Base-by-base conservation (phyloP, 2,797 vertebrate genomes). In the Crenuchus spilurus region DNA sequence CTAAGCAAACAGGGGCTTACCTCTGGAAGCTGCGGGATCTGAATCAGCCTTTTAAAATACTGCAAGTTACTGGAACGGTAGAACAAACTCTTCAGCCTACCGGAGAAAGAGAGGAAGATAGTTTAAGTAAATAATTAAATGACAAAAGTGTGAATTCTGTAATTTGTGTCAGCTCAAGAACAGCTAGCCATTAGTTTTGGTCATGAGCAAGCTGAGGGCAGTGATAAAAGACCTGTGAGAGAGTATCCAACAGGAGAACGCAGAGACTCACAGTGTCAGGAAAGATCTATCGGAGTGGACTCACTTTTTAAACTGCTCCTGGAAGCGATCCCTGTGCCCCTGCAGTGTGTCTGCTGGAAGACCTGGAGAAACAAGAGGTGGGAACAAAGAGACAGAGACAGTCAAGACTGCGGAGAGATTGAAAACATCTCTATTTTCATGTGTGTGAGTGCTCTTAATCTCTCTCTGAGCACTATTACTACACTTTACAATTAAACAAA, bases 31-130 rank as follows among this genome's bases (percentile, higher is more conserved):
- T 99, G 97, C 0, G 97, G 97, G 87, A 99, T 99, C 93, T 99
- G 97, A 84, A 99, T 96, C 76, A 99, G 92, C 54, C 95, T 91
- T 86, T 99, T 99, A 89, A 99, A 99, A 89, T 98, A 99, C 87
- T 99, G 97, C 67, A 99, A 90, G 90, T 99, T 98, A 88, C 97
- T 98, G 87, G 97, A 99, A 85, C 97, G 97, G 82, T 97, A 97
- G 88, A 99, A 98, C 26, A 98, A 91, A 81, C 95, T 96, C 91
- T 98, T 99, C 84, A 99, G 87, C 90, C 97, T 99, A 2, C 30
- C n/a, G n/a, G n/a, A n/a, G n/a, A n/a, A n/a, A n/a, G n/a, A n/a
- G n/a, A n/a, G n/a, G n/a, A n/a, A n/a, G n/a, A n/a, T n/a, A n/a
- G n/a, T n/a, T n/a, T n/a, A n/a, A n/a, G n/a, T n/a, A n/a, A n/a